Base-by-base conservation (phyloP, 2,797 vertebrate genomes). In the Mormyrops boulengeri region DNA sequence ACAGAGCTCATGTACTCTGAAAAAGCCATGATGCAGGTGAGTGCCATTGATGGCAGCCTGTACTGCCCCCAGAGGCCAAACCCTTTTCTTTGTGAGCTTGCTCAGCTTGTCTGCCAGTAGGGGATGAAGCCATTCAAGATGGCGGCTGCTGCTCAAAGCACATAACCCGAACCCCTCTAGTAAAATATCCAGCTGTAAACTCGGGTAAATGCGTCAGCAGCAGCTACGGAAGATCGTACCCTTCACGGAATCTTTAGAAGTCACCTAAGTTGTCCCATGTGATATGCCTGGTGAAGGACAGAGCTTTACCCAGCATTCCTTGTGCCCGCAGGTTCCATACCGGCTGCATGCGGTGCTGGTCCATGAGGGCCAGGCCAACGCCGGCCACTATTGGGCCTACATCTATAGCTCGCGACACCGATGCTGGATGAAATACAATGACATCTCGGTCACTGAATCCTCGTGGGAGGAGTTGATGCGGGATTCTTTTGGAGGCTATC, bases 361-460 rank as follows among this genome's bases (percentile, higher is more conserved):
- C 90, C 98, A 99, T 0, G 99, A 99, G 93, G 99, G 99, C 87
- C 98, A 99, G 93, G 98, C 98, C 0, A 99, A 97, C 19, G 99
- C 98, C 0, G 99, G 99, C 50, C 99, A 99, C 96, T 99, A 99
- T 93, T 99, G 99, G 99, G 99, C 99, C 0, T 99, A 99, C 92
- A 98, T 99, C 95, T 98, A 98, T 87, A 97, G 99, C 90, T 97
- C 97, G 1, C 96, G 95, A 91, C 97, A 99, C 93, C 95, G 94
- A 85, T 97, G 97, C 91, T 99, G 99, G 99, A 99, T 99, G 98
- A 99, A 99, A 93, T 99, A 99, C 92, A 99, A 99, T 82, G 98
- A 99, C 94, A 98, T 99, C 94, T 97, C 98, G 9, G 99, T 99
- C 91, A 99, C 98, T 60, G 98, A 98, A 91, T 99, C 98, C 0